Conservation (phyloP, 2,797 vertebrate genomes). For the Crypturellus tataupa region DNA sequence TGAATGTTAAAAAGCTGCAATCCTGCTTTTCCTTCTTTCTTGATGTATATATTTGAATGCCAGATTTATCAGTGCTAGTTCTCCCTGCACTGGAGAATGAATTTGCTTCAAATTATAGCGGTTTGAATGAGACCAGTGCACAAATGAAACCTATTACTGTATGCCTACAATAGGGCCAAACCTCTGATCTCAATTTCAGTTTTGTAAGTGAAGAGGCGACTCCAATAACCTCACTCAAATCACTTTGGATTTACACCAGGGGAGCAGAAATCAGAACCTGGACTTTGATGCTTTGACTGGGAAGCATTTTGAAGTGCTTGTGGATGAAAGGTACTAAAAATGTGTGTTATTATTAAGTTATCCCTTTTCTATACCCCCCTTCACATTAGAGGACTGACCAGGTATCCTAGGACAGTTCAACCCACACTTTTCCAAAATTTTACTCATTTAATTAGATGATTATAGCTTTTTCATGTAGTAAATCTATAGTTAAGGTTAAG, state of each 20-base stretch:
- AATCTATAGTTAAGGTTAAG: conserved; percentile 38
- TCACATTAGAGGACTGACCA: conserved; percentile 3
- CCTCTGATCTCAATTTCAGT: conserved; percentile 51
- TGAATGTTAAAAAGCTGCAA: conserved; percentile 39
- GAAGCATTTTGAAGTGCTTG: conserved; percentile 59
- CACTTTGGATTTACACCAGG: conserved; percentile 61
- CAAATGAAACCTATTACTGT: conserved; percentile 54
- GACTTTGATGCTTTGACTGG: conserved; percentile 51
- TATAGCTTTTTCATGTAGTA: conserved; percentile 28
- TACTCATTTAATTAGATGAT: conserved; percentile 64
- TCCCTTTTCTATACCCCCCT: conserved; percentile 42
- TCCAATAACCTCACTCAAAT: conserved; percentile 42
- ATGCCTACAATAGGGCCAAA: conserved; percentile 33
- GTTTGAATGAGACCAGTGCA: conserved; percentile 35
- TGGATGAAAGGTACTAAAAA: conserved; percentile 50
- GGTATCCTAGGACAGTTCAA: conserved; percentile 1
- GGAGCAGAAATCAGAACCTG: conserved; percentile 26
- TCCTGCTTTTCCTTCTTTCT: conserved; percentile 10
- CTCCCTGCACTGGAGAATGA: conserved; percentile 42
- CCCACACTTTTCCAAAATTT: conserved; percentile 34
- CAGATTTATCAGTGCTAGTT: conserved; percentile 54
- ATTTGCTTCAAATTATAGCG: conserved; percentile 52
- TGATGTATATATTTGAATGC: not conserved
- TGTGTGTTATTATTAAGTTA: conserved; percentile 38
- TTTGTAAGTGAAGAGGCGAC: conserved; percentile 31